Conservation (phyloP, 2,113 vertebrate genomes). For the Cardinalis cardinalis region DNA sequence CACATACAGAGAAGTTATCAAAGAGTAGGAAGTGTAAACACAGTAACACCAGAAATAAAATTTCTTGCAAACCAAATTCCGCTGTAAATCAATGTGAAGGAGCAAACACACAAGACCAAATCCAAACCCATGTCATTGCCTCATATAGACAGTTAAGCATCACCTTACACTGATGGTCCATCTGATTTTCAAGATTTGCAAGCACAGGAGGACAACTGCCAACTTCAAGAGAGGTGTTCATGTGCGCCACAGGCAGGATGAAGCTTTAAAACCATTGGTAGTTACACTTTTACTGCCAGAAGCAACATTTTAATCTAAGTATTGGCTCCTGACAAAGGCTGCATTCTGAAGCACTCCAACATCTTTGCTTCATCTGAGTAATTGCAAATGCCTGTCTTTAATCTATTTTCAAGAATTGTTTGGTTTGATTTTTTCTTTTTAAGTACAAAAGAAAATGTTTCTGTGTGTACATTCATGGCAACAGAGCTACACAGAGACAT, state of each 20-base stretch:
- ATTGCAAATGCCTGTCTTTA: slow-evolving; percentile 24
- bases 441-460: slow-evolving; percentile 40
- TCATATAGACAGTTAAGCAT: background rate
- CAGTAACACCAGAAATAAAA: background rate
- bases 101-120: background rate
- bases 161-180: background rate
- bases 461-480: background rate
- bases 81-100: background rate
- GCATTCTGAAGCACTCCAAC: background rate
- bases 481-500: slow-evolving; percentile 12
- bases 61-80: background rate
- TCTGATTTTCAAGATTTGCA: background rate
- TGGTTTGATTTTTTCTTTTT: background rate
- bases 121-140: background rate
- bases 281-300: slow-evolving; percentile 39
- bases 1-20: background rate
- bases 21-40: background rate
- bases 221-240: background rate
- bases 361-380: slow-evolving; percentile 47
- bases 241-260: background rate
- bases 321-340: slow-evolving; percentile 6
- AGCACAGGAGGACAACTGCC: fast-evolving
- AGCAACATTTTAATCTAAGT: slow-evolving; percentile 30
- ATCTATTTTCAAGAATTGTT: slow-evolving; percentile 33
- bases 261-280: slow-evolving; percentile 3